Evolutionary conservation across 2,888 invertebrate genomes (phyloP).

Genomic region (Drosophila infuscata): DNA sequence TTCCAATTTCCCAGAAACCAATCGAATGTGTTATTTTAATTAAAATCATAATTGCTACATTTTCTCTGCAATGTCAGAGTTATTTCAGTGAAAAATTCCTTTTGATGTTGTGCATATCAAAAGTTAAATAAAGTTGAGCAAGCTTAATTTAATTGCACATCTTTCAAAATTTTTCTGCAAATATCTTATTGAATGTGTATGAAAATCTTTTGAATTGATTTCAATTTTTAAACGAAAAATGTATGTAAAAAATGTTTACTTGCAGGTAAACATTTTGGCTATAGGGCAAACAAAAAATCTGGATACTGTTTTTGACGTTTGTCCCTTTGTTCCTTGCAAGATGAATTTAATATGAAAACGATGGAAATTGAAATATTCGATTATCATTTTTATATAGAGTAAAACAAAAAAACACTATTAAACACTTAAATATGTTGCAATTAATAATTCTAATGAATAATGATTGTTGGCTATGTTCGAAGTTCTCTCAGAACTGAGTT

Average conservation of each 20-base stretch:
- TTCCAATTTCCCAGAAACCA: constrained; percentile 13
- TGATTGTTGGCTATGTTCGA: not conserved
- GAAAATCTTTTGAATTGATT: not conserved
- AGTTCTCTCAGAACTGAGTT: not conserved
- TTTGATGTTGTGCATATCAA: not conserved
- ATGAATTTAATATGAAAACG: not conserved
- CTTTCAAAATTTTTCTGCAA: not conserved
- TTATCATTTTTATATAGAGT: too few species aligned
- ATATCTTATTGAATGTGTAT: not conserved
- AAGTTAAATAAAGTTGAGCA: not conserved
- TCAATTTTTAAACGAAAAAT: not conserved
- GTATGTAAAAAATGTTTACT: not conserved
- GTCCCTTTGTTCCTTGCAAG: not conserved
- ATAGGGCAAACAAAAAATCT: not conserved
- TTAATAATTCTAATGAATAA: not conserved
- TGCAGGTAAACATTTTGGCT: not conserved
- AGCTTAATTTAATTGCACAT: not conserved
- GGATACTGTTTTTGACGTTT: not conserved
- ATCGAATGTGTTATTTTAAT: constrained; percentile 21
- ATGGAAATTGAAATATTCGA: not conserved
- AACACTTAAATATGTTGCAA: not conserved
- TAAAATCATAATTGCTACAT: not conserved
- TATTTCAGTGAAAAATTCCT: not conserved
- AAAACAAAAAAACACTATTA: not conserved
- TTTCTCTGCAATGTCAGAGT: not conserved